Evolutionary conservation across 2,797 vertebrate genomes (phyloP).

Genomic region (Pteropus rufus): DNA sequence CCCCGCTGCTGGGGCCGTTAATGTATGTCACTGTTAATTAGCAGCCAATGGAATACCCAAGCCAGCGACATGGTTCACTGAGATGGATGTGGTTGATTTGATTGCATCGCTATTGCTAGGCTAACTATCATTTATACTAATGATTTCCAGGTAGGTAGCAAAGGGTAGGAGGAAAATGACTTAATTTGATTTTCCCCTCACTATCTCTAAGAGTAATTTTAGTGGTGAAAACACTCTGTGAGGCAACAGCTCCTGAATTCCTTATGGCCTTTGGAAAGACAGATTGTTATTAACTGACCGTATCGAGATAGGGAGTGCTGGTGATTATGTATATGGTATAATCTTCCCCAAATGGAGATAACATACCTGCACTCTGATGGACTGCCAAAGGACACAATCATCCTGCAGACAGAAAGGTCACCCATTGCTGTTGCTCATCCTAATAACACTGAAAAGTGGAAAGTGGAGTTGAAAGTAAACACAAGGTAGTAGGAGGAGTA

Average conservation of each 20-base stretch:
- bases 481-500: not conserved
- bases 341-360: not conserved
- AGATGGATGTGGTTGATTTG: constrained; percentile 79
- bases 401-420: not conserved
- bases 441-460: not conserved
- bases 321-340: not conserved
- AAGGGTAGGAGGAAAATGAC: constrained; percentile 67
- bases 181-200: constrained; percentile 55
- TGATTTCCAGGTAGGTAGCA: constrained; percentile 63
- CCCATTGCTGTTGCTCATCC: not conserved
- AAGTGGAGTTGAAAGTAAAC: not conserved
- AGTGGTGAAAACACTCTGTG: constrained; percentile 42
- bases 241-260: constrained; percentile 42
- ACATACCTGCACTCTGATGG: not conserved
- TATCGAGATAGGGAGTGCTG: not conserved
- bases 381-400: constrained; percentile 9
- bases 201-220: constrained; percentile 59
- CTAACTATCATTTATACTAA: constrained; percentile 74
- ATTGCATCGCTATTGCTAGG: constrained; percentile 71
- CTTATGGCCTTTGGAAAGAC: constrained; percentile 60
- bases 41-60: constrained; percentile 66
- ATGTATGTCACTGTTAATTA: constrained; percentile 76
- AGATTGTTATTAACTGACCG: constrained; percentile 51
- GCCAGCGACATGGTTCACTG: constrained; percentile 72
- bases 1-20: constrained; percentile 55